These are phyloP conservation scores for Malthinus seriepunctatus DNA, from an alignment of 2,888 invertebrate species.

Conservation along the genomic window DNA sequence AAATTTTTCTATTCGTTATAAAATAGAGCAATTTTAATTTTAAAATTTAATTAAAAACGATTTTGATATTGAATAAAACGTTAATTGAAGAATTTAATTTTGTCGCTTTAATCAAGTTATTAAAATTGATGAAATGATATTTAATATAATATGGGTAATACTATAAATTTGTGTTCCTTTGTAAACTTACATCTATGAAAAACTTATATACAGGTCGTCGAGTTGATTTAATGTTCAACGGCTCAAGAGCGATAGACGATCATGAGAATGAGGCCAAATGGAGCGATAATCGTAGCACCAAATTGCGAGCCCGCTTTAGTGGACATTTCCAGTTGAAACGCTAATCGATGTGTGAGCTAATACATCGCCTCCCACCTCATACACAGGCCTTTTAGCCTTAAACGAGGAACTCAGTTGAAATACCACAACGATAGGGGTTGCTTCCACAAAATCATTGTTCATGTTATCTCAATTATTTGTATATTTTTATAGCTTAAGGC, in stretches of 20 bases:
- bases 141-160: neutral
- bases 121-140: neutral
- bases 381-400: constrained; percentile 21
- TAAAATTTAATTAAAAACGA: too few relatives aligned
- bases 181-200: neutral
- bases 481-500: neutral
- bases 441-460: constrained; percentile 34
- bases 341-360: constrained; percentile 50
- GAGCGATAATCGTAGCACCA: constrained; percentile 45
- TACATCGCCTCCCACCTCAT: constrained; percentile 38
- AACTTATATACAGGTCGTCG: constrained; percentile 17
- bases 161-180: constrained; percentile 3
- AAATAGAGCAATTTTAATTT: too few relatives aligned
- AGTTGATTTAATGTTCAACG: constrained; percentile 34
- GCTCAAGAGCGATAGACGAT: constrained; percentile 39
- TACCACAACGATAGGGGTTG: constrained; percentile 33
- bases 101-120: too few relatives aligned
- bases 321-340: constrained; percentile 52
- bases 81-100: too few relatives aligned
- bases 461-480: constrained; percentile 10
- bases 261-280: constrained; percentile 46
- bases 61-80: too few relatives aligned
- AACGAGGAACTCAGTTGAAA: constrained; percentile 36
- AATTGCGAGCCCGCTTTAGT: constrained; percentile 43
- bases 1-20: too few relatives aligned